phyloP scores from a whole-genome alignment of 2,888 invertebrate species.

The Eupithecia vulgata region DNA sequence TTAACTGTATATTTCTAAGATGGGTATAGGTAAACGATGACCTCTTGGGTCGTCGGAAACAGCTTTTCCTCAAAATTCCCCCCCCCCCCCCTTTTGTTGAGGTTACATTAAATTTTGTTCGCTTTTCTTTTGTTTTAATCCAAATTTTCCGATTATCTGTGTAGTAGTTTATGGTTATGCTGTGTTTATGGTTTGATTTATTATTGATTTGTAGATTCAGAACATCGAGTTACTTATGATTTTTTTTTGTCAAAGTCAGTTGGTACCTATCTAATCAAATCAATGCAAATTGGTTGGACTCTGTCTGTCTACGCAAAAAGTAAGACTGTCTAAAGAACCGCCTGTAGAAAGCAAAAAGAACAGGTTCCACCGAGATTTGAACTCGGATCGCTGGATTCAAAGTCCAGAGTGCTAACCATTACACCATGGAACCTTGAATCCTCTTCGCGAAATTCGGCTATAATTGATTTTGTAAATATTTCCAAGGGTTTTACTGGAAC shows the following conservation, averaged over 20 bases:
- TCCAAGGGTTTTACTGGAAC: neutral
- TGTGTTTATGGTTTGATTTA: neutral
- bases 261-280: too few species aligned
- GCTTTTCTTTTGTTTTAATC: neutral
- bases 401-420: conserved; percentile 91
- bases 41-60: neutral
- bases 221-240: too few species aligned
- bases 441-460: conserved; percentile 25
- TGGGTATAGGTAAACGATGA: neutral
- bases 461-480: conserved; percentile 14
- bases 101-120: neutral
- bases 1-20: neutral
- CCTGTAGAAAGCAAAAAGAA: conserved; percentile 34
- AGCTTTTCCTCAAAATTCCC: neutral
- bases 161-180: too few species aligned
- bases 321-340: neutral
- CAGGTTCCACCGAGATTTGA: conserved; percentile 91
- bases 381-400: conserved; percentile 92
- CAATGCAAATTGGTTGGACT: neutral
- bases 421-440: conserved; percentile 86
- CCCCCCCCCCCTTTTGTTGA: neutral
- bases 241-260: too few species aligned
- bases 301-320: neutral
- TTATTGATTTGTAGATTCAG: neutral
- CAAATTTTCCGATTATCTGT: neutral